Evolutionary conservation across 2,888 invertebrate species (phyloP).

Genomic region (Aspidiotus destructor): DNA sequence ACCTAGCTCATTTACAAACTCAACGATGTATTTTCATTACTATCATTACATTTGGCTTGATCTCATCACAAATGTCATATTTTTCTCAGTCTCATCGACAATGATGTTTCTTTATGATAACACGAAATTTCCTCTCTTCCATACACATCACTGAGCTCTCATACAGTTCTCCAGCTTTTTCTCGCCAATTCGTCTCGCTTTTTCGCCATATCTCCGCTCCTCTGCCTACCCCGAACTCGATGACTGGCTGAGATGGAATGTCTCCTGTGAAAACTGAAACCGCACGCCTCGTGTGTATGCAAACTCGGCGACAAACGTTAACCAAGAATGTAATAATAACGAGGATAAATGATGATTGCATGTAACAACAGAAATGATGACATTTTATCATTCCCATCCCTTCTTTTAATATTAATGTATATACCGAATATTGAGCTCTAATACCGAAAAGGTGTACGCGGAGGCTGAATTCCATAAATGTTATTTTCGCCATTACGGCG

Average conservation of each 20-base stretch:
- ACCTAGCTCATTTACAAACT: too few relatives aligned
- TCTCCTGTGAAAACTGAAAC: slow-evolving; percentile 2
- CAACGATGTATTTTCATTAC: too few relatives aligned
- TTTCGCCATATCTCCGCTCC: not conserved
- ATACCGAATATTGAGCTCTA: slow-evolving; percentile 1
- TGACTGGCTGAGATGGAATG: not conserved
- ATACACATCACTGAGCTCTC: too few relatives aligned
- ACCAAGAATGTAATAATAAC: slow-evolving; percentile 1
- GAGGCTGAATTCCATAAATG: slow-evolving; percentile 2
- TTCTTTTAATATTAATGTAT: not conserved
- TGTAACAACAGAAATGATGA: slow-evolving; percentile 4
- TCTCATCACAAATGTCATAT: too few relatives aligned
- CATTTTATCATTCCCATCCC: not conserved
- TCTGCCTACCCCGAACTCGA: not conserved
- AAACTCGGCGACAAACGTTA: slow-evolving; percentile 4
- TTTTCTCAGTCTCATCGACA: too few relatives aligned
- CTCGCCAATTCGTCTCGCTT: not conserved
- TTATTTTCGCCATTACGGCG: slow-evolving; percentile 1
- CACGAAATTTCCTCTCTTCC: too few relatives aligned
- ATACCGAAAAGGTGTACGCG: slow-evolving; percentile 2
- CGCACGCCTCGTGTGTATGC: not conserved
- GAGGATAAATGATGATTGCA: slow-evolving; percentile 4
- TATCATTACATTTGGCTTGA: too few relatives aligned
- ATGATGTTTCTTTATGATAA: too few relatives aligned
- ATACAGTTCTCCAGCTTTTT: too few relatives aligned